phyloP scores from a whole-genome alignment of 2,888 invertebrate genomes.

The Stenoptilia bipunctidactyla region DNA sequence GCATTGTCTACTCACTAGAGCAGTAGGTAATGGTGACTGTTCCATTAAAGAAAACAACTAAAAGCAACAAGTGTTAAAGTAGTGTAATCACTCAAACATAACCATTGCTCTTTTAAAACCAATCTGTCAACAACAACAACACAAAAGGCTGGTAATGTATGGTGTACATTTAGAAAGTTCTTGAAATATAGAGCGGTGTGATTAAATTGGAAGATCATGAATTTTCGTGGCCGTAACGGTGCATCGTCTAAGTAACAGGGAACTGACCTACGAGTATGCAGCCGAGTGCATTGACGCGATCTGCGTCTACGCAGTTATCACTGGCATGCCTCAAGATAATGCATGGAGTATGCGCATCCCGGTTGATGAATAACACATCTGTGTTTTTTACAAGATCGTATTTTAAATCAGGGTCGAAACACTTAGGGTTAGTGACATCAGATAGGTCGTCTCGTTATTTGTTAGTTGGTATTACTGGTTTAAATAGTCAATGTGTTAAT shows the following conservation, averaged over 20 bases:
- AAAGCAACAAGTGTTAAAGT: background rate
- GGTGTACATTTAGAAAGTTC: background rate
- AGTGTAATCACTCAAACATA: too few relatives aligned
- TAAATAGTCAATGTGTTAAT: too few relatives aligned
- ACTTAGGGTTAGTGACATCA: background rate
- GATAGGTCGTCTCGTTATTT: too few relatives aligned
- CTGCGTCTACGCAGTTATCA: conserved; percentile 54
- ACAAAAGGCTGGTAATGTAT: background rate
- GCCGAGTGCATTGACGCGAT: conserved; percentile 67
- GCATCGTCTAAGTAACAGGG: conserved; percentile 64
- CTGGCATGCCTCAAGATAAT: conserved; percentile 64
- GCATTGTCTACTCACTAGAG: conserved; percentile 58
- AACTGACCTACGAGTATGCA: conserved; percentile 69
- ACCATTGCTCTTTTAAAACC: too few relatives aligned
- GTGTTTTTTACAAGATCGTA: conserved; percentile 33
- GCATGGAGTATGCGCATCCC: conserved; percentile 44
- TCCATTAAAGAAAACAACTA: conserved; percentile 10
- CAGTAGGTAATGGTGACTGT: conserved; percentile 54
- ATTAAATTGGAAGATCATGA: conserved; percentile 42
- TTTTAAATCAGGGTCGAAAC: background rate
- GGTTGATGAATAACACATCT: conserved; percentile 61
- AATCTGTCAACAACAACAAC: too few relatives aligned
- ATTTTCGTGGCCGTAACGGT: conserved; percentile 58
- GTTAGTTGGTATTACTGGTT: too few relatives aligned
- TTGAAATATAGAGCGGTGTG: conserved; percentile 4